Percentiles rank a stretch among this genome's conserved stretches.
phyloP scores from a whole-genome alignment of 1,140 invertebrate species.

The Fragariocoptes setiger region DNA sequence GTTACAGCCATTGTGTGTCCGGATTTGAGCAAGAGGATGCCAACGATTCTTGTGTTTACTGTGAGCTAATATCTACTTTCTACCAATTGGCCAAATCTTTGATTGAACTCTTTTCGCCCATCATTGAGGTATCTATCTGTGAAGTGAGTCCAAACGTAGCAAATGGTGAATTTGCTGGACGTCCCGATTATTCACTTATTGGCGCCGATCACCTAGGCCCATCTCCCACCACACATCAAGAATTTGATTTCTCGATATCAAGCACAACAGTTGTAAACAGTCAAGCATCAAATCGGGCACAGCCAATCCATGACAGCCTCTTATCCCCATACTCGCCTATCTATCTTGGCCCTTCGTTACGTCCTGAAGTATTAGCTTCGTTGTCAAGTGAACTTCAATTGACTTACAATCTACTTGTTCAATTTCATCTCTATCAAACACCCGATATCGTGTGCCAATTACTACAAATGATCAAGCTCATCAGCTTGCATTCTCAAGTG shows the following conservation, averaged over 20 bases:
- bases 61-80: constrained; percentile 67
- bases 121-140: constrained; percentile 16
- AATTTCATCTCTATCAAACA: constrained; percentile 36
- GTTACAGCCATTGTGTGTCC: background rate
- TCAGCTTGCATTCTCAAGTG: constrained; percentile 72
- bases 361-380: constrained; percentile 29
- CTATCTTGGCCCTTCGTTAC: background rate
- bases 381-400: constrained; percentile 69
- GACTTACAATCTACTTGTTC: constrained; percentile 57
- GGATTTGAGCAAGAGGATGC: constrained; percentile 21
- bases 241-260: background rate
- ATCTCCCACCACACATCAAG: background rate
- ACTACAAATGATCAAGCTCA: constrained; percentile 56
- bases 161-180: background rate
- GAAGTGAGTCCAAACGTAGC: constrained; percentile 6
- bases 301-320: background rate
- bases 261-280: too few species aligned
- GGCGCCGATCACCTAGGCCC: background rate
- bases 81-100: constrained; percentile 29
- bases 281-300: background rate
- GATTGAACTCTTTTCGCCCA: constrained; percentile 22
- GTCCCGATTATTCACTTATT: background rate
- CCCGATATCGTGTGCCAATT: constrained; percentile 76
- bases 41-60: constrained; percentile 33
- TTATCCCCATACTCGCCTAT: background rate